These are phyloP conservation scores for Cyanistes caeruleus DNA, from an alignment of 2,113 vertebrate genomes.

Conservation along the genomic window DNA sequence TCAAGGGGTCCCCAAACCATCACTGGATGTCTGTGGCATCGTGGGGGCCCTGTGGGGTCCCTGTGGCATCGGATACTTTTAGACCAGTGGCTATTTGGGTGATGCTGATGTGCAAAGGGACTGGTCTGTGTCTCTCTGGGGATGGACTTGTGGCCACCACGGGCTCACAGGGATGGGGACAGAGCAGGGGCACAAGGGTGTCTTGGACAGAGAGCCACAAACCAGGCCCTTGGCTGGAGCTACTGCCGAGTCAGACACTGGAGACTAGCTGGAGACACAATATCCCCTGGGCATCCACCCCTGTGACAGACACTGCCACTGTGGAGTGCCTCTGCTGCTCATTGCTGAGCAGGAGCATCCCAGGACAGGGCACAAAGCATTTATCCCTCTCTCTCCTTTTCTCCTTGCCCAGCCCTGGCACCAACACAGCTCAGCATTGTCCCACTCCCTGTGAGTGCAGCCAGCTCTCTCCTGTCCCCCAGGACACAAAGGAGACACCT, in stretches of 20 bases:
- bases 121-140: not conserved
- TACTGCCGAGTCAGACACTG: not conserved
- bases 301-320: not conserved
- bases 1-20: not conserved
- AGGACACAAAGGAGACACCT: not conserved
- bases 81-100: not conserved
- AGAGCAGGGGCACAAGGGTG: not conserved
- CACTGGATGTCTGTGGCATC: rapidly evolving
- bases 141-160: not conserved
- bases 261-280: not conserved
- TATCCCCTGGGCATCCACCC: not conserved
- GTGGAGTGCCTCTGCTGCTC: not conserved
- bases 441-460: rapidly evolving
- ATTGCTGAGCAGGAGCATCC: rapidly evolving
- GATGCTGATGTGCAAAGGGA: not conserved
- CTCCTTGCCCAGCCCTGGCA: not conserved
- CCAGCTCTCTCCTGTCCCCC: not conserved
- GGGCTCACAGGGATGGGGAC: not conserved
- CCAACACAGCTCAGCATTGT: not conserved
- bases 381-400: not conserved
- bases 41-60: not conserved
- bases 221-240: not conserved
- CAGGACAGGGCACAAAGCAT: not conserved
- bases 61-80: not conserved
- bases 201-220: not conserved